These are phyloP conservation scores for Tychaedon coryphoeus DNA, from an alignment of 2,113 vertebrate species.

Conservation along the genomic window DNA sequence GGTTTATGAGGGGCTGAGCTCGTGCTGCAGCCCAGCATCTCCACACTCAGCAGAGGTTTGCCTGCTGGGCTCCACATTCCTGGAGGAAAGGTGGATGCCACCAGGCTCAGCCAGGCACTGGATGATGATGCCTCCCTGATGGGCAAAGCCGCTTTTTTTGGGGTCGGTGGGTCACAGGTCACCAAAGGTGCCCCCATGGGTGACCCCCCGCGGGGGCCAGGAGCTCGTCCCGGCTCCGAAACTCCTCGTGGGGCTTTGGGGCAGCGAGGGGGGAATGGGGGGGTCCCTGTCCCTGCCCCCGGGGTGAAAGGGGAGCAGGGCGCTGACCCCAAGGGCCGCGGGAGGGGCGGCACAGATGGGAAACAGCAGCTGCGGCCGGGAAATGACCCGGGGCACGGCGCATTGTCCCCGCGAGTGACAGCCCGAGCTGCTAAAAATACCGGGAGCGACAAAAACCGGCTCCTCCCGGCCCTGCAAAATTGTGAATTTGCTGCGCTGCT, in stretches of 20 bases:
- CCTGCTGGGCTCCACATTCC: neutral
- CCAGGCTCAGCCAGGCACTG: neutral
- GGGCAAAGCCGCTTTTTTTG: neutral
- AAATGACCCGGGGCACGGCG: constrained; percentile 22
- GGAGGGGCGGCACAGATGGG: constrained; percentile 66
- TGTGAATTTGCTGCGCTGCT: rapidly evolving
- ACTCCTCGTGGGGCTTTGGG: rapidly evolving
- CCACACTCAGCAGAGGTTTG: no score
- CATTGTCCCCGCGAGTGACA: neutral
- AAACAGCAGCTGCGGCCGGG: constrained; percentile 62
- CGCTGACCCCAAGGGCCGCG: constrained; percentile 55
- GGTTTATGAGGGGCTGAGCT: neutral
- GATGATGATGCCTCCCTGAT: rapidly evolving
- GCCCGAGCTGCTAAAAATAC: neutral
- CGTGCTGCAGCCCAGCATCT: neutral
- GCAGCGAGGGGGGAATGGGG: neutral
- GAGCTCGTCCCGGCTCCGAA: neutral
- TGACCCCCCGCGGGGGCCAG: neutral
- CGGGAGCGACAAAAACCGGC: neutral
- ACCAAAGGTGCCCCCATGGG: neutral
- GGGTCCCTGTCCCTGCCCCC: neutral
- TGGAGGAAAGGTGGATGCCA: neutral
- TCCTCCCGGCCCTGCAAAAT: neutral
- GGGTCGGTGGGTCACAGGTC: neutral
- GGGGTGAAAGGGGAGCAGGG: constrained; percentile 53